Evolutionary conservation across 2,888 invertebrate species (phyloP).

Genomic region (Auanema freiburgensis): DNA sequence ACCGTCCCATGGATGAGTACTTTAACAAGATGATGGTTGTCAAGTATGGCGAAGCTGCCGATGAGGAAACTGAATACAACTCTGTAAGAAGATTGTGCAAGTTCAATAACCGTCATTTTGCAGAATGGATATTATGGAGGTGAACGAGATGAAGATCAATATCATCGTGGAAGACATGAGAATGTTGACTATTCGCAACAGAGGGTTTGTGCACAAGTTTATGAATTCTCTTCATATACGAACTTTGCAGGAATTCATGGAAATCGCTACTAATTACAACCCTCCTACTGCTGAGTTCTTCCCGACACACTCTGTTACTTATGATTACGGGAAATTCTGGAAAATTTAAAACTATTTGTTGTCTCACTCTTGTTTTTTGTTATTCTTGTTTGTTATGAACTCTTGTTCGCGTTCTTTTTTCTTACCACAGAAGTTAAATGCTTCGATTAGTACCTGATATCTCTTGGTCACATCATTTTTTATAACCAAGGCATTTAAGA

Average conservation of each 20-base stretch:
- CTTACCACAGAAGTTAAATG: neutral
- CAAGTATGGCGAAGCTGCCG: slow-evolving; percentile 31
- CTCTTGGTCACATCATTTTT: no score
- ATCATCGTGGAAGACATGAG: neutral
- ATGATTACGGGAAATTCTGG: slow-evolving; percentile 30
- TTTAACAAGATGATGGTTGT: slow-evolving; percentile 41
- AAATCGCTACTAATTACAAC: slow-evolving; percentile 27
- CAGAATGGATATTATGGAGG: no score
- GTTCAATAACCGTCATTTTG: no score
- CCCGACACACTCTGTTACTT: slow-evolving; percentile 21
- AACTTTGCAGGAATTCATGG: slow-evolving; percentile 17
- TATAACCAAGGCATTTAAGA: slow-evolving; percentile 13
- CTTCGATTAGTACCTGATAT: no score
- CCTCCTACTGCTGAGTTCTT: slow-evolving; percentile 27
- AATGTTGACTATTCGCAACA: no score
- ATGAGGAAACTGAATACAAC: slow-evolving; percentile 30
- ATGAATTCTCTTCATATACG: neutral
- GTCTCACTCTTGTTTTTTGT: slow-evolving; percentile 22
- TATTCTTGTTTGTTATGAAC: slow-evolving; percentile 15
- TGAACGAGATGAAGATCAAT: neutral
- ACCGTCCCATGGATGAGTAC: slow-evolving; percentile 35
- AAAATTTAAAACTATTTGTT: slow-evolving; percentile 7
- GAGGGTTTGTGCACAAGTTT: neutral
- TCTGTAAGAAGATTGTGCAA: no score
- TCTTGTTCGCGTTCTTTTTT: slow-evolving; percentile 1